Base-by-base conservation (phyloP, 2,888 invertebrate genomes). In the Hemaris fuciformis region DNA sequence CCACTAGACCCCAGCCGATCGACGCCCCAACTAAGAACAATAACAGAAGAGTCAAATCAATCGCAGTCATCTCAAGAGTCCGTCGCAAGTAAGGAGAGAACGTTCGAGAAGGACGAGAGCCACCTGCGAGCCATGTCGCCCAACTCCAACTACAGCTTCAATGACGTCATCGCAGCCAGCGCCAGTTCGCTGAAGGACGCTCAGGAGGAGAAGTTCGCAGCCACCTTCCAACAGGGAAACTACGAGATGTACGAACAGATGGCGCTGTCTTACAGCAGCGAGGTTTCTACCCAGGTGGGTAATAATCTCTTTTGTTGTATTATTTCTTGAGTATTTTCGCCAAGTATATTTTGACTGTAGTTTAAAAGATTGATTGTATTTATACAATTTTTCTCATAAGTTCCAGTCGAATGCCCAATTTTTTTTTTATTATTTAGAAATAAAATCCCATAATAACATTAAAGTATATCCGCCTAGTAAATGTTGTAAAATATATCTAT, bases 191-290 rank as follows among this genome's bases (percentile, higher is more conserved):
- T 66, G 15, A 85, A 85, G 45, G 77, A 79, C 25, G 63, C 69
- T 1, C 75, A 76, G 1, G 85, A 81, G 5, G 82, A 85, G 3
- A 83, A 84, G 59, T 80, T 80, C 34, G 78, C 68, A 0, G 83
- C 80, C 13, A 63, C 43, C 2, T 88, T 88, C 53, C 84, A 81
- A 13, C 79, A 82, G 0, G 85, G 79, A 13, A 84, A 83, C 61
- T 91, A 91, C 56, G 91, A 91, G 66, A 85, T 91, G 80, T 89
- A 88, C 42, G 91, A 91, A 31, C 91, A 89, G 8, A 67, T 91
- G 71, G 91, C 91, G 0, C 89, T 91, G 90, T 90, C 87, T n/a
- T 91, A 91, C 59, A 91, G 91, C 72, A 88, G 87, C 64, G 88
- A 89, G 64, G 89, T 89, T 0, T 90, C 89, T 3, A 86, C 80